Percentiles rank a stretch among this genome's conserved stretches.
Evolutionary conservation across 2,113 vertebrate genomes (phyloP).

Genomic region (Daphoenositta chrysoptera): DNA sequence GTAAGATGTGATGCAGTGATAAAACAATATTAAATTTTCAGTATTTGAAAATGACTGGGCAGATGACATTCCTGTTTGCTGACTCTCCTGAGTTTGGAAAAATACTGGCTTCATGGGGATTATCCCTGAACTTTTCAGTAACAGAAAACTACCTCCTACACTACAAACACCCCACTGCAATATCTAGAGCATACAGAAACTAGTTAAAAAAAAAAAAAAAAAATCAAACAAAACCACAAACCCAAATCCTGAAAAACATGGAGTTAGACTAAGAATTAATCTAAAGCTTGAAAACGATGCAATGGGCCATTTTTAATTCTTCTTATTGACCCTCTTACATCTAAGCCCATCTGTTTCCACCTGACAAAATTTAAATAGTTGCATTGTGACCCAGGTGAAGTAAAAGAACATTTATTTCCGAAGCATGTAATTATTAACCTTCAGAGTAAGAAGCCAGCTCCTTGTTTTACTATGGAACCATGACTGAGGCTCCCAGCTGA

Average conservation of each 20-base stretch:
- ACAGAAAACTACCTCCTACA: background rate
- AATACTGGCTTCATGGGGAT: background rate
- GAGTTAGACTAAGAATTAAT: background rate
- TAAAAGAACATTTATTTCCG: background rate
- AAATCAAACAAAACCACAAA: background rate
- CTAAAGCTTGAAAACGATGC: background rate
- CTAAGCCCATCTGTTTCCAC: background rate
- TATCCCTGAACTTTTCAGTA: background rate
- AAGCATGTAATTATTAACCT: background rate
- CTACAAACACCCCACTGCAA: background rate
- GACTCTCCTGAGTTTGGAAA: background rate
- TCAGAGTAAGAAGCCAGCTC: background rate
- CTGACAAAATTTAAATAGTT: background rate
- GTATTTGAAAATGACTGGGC: background rate
- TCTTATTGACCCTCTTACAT: background rate
- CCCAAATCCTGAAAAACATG: background rate
- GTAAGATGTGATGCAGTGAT: background rate
- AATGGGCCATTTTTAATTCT: background rate
- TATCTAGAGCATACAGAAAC: background rate
- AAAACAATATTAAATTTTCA: background rate
- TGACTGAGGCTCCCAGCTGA: background rate
- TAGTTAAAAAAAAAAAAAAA: background rate
- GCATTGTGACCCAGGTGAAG: background rate
- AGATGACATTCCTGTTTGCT: background rate
- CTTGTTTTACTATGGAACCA: background rate